Evolutionary conservation across 2,888 invertebrate species (phyloP), one percentile per base, ranked within the genome.

Genomic region (Plagodis dolabraria): DNA sequence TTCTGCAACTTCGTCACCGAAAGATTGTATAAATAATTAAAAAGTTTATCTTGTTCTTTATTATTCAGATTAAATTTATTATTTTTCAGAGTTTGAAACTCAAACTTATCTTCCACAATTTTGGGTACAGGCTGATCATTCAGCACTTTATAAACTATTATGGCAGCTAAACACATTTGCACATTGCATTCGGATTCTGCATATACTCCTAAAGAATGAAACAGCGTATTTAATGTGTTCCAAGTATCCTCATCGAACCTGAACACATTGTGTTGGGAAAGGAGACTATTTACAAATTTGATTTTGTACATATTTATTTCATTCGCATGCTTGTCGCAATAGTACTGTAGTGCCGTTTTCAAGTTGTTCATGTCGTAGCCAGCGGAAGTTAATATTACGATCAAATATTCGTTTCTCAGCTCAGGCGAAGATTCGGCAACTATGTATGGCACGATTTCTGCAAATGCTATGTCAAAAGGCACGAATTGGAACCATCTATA

Each of bases 401-500:
- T 43, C 33, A 61, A 7, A 49, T 57, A 46, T 2, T 36, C 9
- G 10, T 53, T 35, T 40, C 57, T 53, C 8, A 43, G n/a, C 33
- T 12, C 36, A 9, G 57, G 36, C 0, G 11, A 46, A 43, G 52
- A 55, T 34, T 58, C 57, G 0, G 52, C 48, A 5, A 12, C 43
- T 9, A 63, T 75, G 71, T 50, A 83, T 48, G 76, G 40, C 50
- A 69, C 77, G 36, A 83, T 57, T 51, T 83, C 82, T 7, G 57
- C 47, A 68, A 86, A 82, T 6, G 87, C 87, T 2, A 63, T 64
- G 48, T 76, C 68, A 68, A 87, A 87, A 12, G 78, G 74, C 8
- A 82, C 81, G 68, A 77, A 82, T 48, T 65, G 65, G 62, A 85
- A 87, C 86, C 86, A 87, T 6, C 67, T 44, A 52, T 82, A 63